Evolutionary conservation across 64 coral and sea anemone species (phyloP), one percentile per base, ranked within the genome.

Genomic region (Acropora yongei): DNA sequence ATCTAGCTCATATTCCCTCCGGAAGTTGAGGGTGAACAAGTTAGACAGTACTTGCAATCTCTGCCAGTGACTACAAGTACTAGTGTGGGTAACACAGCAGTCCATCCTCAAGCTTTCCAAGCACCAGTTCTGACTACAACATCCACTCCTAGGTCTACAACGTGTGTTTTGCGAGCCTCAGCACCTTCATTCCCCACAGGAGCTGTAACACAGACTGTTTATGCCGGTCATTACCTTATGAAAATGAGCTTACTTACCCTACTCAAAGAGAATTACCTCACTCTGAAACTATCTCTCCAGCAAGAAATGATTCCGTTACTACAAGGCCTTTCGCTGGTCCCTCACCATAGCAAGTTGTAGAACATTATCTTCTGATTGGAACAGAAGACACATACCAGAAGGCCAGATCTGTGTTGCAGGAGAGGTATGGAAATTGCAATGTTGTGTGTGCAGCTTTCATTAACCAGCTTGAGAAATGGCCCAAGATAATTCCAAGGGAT

Each of bases 401-500:
- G 43, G 82, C 82, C 45, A 86, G 47, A 47, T 86, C 82, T 6
- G 63, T 86, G 46, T 42, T 86, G 0, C 82, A 86, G 43, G 82
- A 86, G 12, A 86, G 61, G 82, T 80, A 80, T 80, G 78, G 63
- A 45, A 86, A 86, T 41, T 69, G 60, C 45, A 71, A 86, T 86
- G 82, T 86, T 66, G 82, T 86, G 72, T 78, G 84, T 68, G 57
- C 91, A 71, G 91, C 77, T 48, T 93, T 84, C 49, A 47, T 89
- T 16, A 89, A 47, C 51, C 88, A 93, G 57, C 16, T 88, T 14
- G 86, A 93, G 45, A 94, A 89, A 71, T 90, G 80, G 88, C 65
- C 93, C 8, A 94, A 94, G 73, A 30, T 30, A 30, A 79, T 43
- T 13, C 11, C 51, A n/a, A 96, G 48, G 92, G 90, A 96, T 89